Conservation (phyloP, 2,797 vertebrate species). For the Rhinophrynus dorsalis region DNA sequence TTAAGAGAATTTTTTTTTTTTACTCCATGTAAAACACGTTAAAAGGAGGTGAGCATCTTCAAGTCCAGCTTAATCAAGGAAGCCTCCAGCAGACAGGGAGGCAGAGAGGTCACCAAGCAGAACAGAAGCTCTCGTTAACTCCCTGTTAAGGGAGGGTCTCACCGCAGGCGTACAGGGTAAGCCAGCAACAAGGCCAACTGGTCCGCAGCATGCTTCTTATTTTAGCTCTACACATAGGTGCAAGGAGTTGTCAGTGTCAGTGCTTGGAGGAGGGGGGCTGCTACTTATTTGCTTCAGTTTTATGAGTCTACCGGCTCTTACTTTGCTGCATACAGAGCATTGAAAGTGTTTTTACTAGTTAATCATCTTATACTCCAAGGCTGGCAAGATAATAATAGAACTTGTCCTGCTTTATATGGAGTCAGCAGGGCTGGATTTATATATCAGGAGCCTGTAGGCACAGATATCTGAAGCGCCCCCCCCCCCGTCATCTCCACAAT, state of each 20-base stretch:
- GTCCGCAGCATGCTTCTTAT: slow-evolving; percentile 13
- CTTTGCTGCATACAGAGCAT: not conserved
- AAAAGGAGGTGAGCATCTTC: slow-evolving; percentile 41
- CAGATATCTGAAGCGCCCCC: too few relatives aligned
- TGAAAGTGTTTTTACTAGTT: too few relatives aligned
- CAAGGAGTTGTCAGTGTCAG: not conserved
- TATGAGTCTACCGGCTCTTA: slow-evolving; percentile 8
- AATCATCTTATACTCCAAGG: not conserved
- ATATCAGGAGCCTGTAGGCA: too few relatives aligned
- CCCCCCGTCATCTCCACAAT: too few relatives aligned
- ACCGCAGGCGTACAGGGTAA: slow-evolving; percentile 9
- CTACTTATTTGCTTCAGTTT: not conserved
- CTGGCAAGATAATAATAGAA: not conserved
- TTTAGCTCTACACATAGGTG: not conserved
- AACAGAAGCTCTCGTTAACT: slow-evolving; percentile 46
- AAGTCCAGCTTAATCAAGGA: slow-evolving; percentile 43
- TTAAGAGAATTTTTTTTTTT: slow-evolving; percentile 56
- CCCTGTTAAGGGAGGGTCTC: slow-evolving; percentile 32
- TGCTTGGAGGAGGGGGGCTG: not conserved
- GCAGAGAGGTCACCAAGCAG: slow-evolving; percentile 32
- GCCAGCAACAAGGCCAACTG: slow-evolving; percentile 25
- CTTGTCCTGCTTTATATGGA: too few relatives aligned
- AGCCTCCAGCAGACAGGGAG: slow-evolving; percentile 39
- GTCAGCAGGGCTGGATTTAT: too few relatives aligned
- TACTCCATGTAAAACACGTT: slow-evolving; percentile 43